Base-by-base conservation (phyloP, 2,888 invertebrate genomes). In the Bellardia bayeri region DNA sequence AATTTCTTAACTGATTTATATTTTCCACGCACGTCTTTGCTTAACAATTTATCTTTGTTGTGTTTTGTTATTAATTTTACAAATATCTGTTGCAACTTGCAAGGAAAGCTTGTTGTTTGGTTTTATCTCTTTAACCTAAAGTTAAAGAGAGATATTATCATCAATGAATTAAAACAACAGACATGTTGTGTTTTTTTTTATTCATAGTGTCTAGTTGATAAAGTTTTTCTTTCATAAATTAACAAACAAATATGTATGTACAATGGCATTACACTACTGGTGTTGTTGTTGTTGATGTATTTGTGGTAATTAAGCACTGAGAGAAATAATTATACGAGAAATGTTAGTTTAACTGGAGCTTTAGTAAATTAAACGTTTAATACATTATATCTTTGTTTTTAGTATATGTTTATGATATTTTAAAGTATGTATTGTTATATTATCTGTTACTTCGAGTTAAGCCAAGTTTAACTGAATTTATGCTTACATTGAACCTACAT, bases 91-190 rank as follows among this genome's bases (percentile, higher is more conserved):
- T 74, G 2, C 40, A 40, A 9, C 42, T 42, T 54, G 61, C 54
- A 37, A 80, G 37, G 63, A 81, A 85, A 85, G 80, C 63, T 69
- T 80, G 49, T 79, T 54, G 45, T 84, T 69, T 75, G 75, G 63
- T 85, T 75, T 81, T 56, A 85, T 85, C 75, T 85, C 54, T 85
- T 85, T 85, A 85, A 85, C 85, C 85, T 80, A 68, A 61, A 85
- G 68, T 79, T 56, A 69, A 56, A 79, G 51, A 68, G 56, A 76
- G 63, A 75, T 82, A 79, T 78, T 64, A 84, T 82, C 74, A 80
- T 81, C 74, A 82, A 82, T 87, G 82, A 82, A 82, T 79, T 82
- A 82, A 87, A 78, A 69, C 82, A 83, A 79, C 64, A 71, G 45
- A 68, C 78, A 45, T 82, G 45, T 58, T 78, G 40, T 81, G 37